Evolutionary conservation across 2,888 invertebrate genomes (phyloP).

Genomic region (Heteromyza rotundicornis): DNA sequence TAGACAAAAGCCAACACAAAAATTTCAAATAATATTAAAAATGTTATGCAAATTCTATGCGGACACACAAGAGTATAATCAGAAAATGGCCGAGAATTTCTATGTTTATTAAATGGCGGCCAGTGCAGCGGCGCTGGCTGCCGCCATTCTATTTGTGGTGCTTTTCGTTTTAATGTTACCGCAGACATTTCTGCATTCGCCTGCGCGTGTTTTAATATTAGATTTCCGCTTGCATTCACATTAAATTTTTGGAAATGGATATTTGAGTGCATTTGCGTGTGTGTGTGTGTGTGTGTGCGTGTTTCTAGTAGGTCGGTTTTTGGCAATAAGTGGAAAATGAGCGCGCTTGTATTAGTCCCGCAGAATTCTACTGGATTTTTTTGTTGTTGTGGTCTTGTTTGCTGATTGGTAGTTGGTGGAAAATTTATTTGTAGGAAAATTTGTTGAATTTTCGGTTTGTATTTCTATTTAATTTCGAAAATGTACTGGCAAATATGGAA

Average conservation of each 20-base stretch:
- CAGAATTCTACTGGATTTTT: too few species aligned
- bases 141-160: too few species aligned
- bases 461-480: too few species aligned
- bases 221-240: constrained; percentile 1
- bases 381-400: too few species aligned
- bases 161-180: neutral
- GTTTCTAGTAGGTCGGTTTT: neutral
- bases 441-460: too few species aligned
- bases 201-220: neutral
- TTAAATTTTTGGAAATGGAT: constrained; percentile 5
- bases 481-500: too few species aligned
- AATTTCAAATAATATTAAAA: constrained; percentile 4
- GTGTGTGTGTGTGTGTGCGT: constrained; percentile 6
- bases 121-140: neutral
- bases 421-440: too few species aligned
- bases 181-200: neutral
- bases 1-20: constrained; percentile 2
- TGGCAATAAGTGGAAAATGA: too few species aligned
- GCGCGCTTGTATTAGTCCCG: too few species aligned
- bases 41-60: too few species aligned
- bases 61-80: too few species aligned
- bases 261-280: constrained; percentile 1
- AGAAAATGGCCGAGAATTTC: neutral
- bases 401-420: too few species aligned
- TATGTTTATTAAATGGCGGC: neutral